These are phyloP conservation scores for Marronus borbonicus DNA, from an alignment of 2,888 invertebrate genomes.

Conservation along the genomic window DNA sequence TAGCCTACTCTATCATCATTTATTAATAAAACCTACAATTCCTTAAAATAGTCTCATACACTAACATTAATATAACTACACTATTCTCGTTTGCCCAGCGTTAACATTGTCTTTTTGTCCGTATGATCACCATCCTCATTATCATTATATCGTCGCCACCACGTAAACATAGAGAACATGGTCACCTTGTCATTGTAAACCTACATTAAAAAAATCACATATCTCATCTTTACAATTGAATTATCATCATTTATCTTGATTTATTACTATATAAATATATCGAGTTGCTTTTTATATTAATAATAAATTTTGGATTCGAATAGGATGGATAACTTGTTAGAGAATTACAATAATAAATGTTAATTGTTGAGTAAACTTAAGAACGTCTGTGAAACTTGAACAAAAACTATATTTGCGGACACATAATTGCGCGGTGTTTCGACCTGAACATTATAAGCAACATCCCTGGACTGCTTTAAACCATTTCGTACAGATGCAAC, in stretches of 20 bases:
- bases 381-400: slow-evolving; percentile 48
- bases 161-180: slow-evolving; percentile 29
- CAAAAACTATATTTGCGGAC: slow-evolving; percentile 50
- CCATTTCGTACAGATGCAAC: slow-evolving; percentile 6
- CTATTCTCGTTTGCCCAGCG: too few species aligned
- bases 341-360: slow-evolving; percentile 65
- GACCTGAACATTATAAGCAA: slow-evolving; percentile 39
- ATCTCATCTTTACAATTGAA: slow-evolving; percentile 61
- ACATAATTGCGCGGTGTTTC: slow-evolving; percentile 44
- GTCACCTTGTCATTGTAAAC: slow-evolving; percentile 53
- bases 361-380: slow-evolving; percentile 62
- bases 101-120: too few species aligned
- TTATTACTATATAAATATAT: slow-evolving; percentile 55
- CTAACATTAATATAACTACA: too few species aligned
- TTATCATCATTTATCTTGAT: slow-evolving; percentile 46
- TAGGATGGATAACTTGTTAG: slow-evolving; percentile 64
- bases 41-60: too few species aligned
- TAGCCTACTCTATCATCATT: too few species aligned
- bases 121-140: slow-evolving; percentile 19
- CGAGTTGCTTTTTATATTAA: slow-evolving; percentile 66
- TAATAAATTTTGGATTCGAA: slow-evolving; percentile 60
- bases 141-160: slow-evolving; percentile 20
- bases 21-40: too few species aligned
- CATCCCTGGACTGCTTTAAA: slow-evolving; percentile 22
- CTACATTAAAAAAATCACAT: slow-evolving; percentile 61